Base-by-base conservation (phyloP, 37 sponge, comb jelly and placozoan species). In the Ianthella basta region DNA sequence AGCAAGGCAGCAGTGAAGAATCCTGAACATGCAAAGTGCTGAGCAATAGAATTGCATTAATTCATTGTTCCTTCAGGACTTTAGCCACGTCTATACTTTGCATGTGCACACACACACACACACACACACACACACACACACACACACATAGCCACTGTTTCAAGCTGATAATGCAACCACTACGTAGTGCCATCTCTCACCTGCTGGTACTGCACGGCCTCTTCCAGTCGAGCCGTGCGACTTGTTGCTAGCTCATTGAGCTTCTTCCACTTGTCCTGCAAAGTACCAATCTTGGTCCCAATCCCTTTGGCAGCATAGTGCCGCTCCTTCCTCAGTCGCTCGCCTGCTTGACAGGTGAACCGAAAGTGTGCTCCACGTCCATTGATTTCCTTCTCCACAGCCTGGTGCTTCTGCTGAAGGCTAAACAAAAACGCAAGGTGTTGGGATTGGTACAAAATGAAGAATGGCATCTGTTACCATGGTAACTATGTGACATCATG, bases 351-450 rank as follows among this genome's bases (percentile, higher is more conserved):
- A 80, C 91, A 91, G 44, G 94, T 80, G 24, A 85, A 41, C 74
- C 91, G 81, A 75, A 91, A 92, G 61, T 92, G 91, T 23, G 86
- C 83, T 61, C 87, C 88, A 14, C 87, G 87, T 16, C 95, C 94
- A 60, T 81, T 63, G 8, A 95, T 66, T 66, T 92, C 96, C 8
- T 74, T 82, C 74, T 96, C 96, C 40, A 96, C 82, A 10, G 82
- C 77, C 85, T 96, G 91, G 70, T 96, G 97, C 85, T 96, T 96
- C 90, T 96, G 91, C 78, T 91, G 92, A 29, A 93, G 83, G 13
- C 70, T 89, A 33, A 0, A 56, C 32, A 80, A 0, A 19, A 24
- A 27, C 6, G 8, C 50, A 44, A 44, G 50, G 50, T 10, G 50
- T 10, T 10, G 50, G 8, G 50, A 44, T 44, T 44, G 50, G 6